A percentile compares a stretch with the other conserved stretches of the same genome.
Conservation (phyloP, 2,797 vertebrate genomes). For the Diglossa cyanea region DNA sequence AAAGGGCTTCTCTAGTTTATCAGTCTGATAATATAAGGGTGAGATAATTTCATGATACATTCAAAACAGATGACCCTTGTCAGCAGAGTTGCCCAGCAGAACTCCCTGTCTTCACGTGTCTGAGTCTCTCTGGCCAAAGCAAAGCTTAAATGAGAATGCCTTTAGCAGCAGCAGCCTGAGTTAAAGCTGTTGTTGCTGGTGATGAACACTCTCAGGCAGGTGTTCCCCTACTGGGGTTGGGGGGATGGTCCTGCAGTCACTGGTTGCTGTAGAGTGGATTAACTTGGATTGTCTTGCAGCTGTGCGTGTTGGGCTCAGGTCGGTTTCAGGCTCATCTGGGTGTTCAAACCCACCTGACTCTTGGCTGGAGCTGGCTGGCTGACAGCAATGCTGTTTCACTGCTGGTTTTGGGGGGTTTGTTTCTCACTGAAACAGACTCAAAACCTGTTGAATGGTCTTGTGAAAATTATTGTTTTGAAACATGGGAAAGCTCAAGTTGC, state of each 20-base stretch:
- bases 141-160: background rate
- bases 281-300: background rate
- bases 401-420: background rate
- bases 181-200: background rate
- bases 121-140: rapidly evolving
- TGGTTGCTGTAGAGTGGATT: rapidly evolving
- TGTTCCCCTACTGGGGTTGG: background rate
- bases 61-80: background rate
- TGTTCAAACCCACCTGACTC: background rate
- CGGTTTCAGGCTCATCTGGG: background rate
- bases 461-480: background rate
- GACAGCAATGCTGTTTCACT: background rate
- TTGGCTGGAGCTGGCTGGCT: background rate
- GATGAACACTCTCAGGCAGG: background rate
- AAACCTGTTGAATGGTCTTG: background rate
- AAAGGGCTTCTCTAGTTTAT: background rate
- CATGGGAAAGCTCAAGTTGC: background rate
- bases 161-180: background rate
- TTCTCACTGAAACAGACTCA: background rate
- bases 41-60: background rate
- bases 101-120: background rate
- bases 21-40: background rate
- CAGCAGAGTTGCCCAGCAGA: background rate
- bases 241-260: background rate
- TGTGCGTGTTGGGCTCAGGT: background rate